Conservation (phyloP, 1,140 invertebrate genomes). For the Tetragnatha versicolor region DNA sequence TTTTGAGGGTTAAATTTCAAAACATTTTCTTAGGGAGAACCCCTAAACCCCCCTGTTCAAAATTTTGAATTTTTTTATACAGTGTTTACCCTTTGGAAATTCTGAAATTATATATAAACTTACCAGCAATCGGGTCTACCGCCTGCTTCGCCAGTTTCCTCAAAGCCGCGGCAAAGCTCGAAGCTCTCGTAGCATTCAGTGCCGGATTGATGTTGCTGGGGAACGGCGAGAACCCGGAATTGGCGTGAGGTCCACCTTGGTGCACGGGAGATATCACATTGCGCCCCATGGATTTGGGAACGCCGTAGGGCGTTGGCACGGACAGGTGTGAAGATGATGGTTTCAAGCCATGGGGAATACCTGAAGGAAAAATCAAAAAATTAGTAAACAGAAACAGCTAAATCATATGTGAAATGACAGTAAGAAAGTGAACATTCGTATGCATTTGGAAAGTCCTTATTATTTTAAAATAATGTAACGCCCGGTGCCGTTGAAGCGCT, state of each 20-base stretch:
- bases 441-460: no score
- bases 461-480: no score
- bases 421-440: no score
- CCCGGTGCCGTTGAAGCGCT: no score
- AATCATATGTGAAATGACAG: no score
- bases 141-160: slow-evolving; percentile 82
- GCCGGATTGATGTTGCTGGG: slow-evolving; percentile 20
- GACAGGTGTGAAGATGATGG: slow-evolving; percentile 62
- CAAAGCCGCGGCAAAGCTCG: slow-evolving; percentile 78
- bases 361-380: slow-evolving; percentile 58
- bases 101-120: neutral
- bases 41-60: no score
- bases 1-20: no score
- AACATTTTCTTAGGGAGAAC: no score
- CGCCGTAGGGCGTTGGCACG: slow-evolving; percentile 58
- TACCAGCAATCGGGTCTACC: slow-evolving; percentile 63
- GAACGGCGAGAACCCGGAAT: slow-evolving; percentile 23
- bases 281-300: slow-evolving; percentile 9
- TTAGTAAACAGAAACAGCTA: no score
- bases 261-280: slow-evolving; percentile 44
- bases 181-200: slow-evolving; percentile 58
- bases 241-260: slow-evolving; percentile 1
- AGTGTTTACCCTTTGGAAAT: no score
- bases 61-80: no score
- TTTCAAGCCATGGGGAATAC: slow-evolving; percentile 62